Evolutionary conservation across 2,888 invertebrate genomes (phyloP).

Genomic region (Caenorhabditis zanzibari): DNA sequence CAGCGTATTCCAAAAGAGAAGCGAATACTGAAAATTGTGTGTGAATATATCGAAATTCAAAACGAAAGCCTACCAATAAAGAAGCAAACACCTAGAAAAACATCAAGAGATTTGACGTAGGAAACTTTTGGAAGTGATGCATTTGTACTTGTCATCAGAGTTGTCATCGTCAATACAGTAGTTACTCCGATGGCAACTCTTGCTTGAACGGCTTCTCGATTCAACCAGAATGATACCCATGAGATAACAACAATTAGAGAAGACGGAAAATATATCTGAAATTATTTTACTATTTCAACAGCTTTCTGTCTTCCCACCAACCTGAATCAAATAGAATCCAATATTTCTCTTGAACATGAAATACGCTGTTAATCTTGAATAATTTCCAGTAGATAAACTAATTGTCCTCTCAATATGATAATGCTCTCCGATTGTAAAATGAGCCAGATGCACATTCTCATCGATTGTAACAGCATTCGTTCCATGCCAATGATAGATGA

Average conservation of each 20-base stretch:
- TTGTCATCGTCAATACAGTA: constrained; percentile 84
- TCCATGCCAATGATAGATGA: constrained; percentile 83
- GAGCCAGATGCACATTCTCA: constrained; percentile 84
- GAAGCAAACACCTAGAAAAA: constrained; percentile 84
- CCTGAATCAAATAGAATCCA: constrained; percentile 83
- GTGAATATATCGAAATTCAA: not conserved
- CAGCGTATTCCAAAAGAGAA: constrained; percentile 82
- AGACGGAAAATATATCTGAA: constrained; percentile 83
- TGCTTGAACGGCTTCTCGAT: constrained; percentile 84
- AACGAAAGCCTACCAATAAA: constrained; percentile 80
- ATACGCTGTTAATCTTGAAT: constrained; percentile 83
- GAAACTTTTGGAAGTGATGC: constrained; percentile 83
- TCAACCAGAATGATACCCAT: constrained; percentile 84
- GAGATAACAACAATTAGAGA: constrained; percentile 83
- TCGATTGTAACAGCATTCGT: constrained; percentile 82
- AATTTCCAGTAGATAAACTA: constrained; percentile 84
- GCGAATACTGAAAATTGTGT: constrained; percentile 80
- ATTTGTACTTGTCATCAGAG: constrained; percentile 84
- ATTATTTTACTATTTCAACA: not conserved
- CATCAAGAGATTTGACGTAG: constrained; percentile 84
- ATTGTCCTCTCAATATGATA: constrained; percentile 82
- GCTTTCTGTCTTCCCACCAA: constrained; percentile 9
- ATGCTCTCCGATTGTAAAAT: constrained; percentile 83
- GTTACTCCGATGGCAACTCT: constrained; percentile 84
- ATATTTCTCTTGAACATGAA: constrained; percentile 83